phyloP scores from a whole-genome alignment of 2,797 vertebrate species.

The Helarctos malayanus region DNA sequence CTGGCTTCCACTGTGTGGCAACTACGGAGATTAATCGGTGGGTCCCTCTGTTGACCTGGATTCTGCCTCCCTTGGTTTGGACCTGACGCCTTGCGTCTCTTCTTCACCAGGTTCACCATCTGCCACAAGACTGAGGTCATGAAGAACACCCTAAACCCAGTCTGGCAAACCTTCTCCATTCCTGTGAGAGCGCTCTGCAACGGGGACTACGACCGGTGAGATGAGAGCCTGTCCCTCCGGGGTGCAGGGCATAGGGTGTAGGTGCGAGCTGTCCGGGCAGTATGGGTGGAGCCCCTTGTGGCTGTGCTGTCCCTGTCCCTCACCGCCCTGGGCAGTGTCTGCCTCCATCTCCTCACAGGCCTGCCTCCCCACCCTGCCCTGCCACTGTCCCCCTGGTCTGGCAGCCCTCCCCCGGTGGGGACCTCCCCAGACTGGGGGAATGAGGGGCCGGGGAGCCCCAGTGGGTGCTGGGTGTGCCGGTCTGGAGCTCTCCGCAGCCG shows the following conservation, averaged over 20 bases:
- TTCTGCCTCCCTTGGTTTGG: neutral
- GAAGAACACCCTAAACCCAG: constrained; percentile 95
- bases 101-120: constrained; percentile 93
- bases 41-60: neutral
- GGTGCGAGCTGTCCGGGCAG: accelerated
- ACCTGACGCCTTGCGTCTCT: neutral
- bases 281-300: neutral
- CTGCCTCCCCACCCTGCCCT: accelerated
- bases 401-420: neutral
- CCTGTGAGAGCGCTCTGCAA: constrained; percentile 96
- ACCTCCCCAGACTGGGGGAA: neutral
- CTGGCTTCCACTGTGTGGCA: neutral
- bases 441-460: neutral
- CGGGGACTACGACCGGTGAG: constrained; percentile 95
- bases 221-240: neutral
- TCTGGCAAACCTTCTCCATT: constrained; percentile 95
- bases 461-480: neutral
- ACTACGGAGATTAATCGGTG: neutral
- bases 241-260: accelerated
- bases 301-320: neutral
- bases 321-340: neutral
- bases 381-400: neutral
- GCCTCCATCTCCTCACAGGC: neutral
- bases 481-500: neutral
- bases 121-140: constrained; percentile 97